Evolutionary conservation across 2,797 vertebrate genomes (phyloP).

Genomic region (Liparis tanakae): DNA sequence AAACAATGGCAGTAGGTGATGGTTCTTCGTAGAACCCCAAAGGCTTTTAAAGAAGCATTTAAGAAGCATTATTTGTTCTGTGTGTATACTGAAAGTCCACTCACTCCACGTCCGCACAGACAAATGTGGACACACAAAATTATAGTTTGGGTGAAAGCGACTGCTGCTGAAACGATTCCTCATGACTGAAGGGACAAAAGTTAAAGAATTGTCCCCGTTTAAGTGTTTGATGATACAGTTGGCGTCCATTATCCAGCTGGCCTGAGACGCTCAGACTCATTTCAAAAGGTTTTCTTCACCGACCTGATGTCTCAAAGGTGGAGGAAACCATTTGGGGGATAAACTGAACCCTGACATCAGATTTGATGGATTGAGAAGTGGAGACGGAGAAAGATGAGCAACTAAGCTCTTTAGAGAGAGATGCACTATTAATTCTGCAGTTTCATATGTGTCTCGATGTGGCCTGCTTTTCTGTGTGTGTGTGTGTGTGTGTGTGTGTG

Average conservation of each 20-base stretch:
- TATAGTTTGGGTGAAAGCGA: slow-evolving; percentile 51
- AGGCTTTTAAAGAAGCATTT: too few relatives aligned
- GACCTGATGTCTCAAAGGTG: slow-evolving; percentile 22
- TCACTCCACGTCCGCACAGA: slow-evolving; percentile 32
- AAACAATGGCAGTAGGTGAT: too few relatives aligned
- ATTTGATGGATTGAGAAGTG: slow-evolving; percentile 33
- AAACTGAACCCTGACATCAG: slow-evolving; percentile 22
- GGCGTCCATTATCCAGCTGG: neutral
- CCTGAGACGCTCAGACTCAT: slow-evolving; percentile 8
- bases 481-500: slow-evolving; percentile 2
- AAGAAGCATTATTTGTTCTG: too few relatives aligned
- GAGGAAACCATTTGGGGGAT: slow-evolving; percentile 45
- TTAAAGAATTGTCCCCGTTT: slow-evolving; percentile 30
- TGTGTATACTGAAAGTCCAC: slow-evolving; percentile 34
- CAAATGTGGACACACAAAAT: slow-evolving; percentile 49
- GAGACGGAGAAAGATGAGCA: slow-evolving; percentile 17
- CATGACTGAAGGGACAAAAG: slow-evolving; percentile 35
- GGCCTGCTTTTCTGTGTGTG: neutral
- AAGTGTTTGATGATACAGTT: slow-evolving; percentile 55
- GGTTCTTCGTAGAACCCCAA: too few relatives aligned
- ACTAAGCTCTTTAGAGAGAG: slow-evolving; percentile 23
- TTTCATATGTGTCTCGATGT: slow-evolving; percentile 11
- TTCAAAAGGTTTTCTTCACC: slow-evolving; percentile 51
- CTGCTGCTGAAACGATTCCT: slow-evolving; percentile 34
- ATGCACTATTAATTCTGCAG: slow-evolving; percentile 18